Base-by-base conservation (phyloP, 2,113 vertebrate genomes). In the Lampris incognitus region DNA sequence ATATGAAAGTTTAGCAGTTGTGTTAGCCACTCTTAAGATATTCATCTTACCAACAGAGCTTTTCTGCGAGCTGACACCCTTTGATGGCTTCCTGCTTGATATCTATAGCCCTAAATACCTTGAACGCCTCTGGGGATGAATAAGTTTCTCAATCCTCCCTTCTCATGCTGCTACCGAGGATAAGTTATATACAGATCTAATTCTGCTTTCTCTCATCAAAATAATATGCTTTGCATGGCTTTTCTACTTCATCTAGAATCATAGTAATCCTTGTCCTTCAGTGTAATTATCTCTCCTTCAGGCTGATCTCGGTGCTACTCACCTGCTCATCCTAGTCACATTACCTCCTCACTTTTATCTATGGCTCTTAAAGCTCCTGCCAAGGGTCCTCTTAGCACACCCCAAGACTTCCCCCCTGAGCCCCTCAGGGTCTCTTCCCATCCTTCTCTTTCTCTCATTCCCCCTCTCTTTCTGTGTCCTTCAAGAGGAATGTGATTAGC, bases 271-370 rank as follows among this genome's bases (percentile, higher is more conserved):
- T 86, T 85, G 60, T 80, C 88, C 88, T 88, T 87, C 83, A 86
- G 83, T 85, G 86, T 92, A 92, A 93, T 93, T 92, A 93, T 90
- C 81, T 88, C 82, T 87, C 87, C 82, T 91, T 86, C 81, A 72
- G 88, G 73, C 84, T 92, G 85, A 92, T 88, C 87, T 89, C 82
- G 73, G 85, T 82, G 74, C 83, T 84, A 72, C 89, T 87, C 85
- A 90, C 88, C 85, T 90, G 87, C 92, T 86, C 88, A 90, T 83
- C 79, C 78, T 88, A 50, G 85, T 90, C 87, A 88, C 79, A 88
- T 89, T 87, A 87, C 72, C 84, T 79, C 77, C 73, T 87, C 85
- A 86, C 82, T 90, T 91, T 89, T 85, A 92, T 92, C 83, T 87
- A 88, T 87, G 88, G 86, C 88, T 89, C 85, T 91, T 82, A 86